A percentile compares a stretch with the other conserved stretches of the same genome.
Conservation (phyloP, 2,888 invertebrate genomes). For the Dastarcus helophoroides region DNA sequence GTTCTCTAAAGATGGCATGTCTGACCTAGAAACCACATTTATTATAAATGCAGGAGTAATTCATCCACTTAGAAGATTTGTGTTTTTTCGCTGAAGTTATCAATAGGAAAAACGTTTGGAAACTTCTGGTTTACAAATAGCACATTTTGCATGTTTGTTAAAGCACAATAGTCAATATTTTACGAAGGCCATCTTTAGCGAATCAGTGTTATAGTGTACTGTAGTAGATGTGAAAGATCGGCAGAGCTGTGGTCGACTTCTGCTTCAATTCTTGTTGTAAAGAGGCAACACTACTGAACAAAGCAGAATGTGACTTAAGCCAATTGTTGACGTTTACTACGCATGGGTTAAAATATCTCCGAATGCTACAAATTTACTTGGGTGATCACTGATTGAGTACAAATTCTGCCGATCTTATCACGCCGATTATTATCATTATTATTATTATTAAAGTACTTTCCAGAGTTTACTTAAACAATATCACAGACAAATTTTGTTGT, state of each 20-base stretch:
- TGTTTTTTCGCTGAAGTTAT: too few relatives aligned
- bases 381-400: conserved; percentile 38
- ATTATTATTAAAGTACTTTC: conserved; percentile 30
- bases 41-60: too few relatives aligned
- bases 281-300: conserved; percentile 1
- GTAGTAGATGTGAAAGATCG: conserved; percentile 32
- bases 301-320: background rate
- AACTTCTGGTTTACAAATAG: too few relatives aligned
- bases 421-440: conserved; percentile 28
- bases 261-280: conserved; percentile 1
- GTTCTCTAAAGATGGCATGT: too few relatives aligned
- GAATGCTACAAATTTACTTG: conserved; percentile 28
- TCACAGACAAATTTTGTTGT: too few relatives aligned
- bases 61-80: too few relatives aligned
- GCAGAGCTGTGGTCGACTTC: conserved; percentile 17
- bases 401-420: conserved; percentile 30
- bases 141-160: too few relatives aligned
- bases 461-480: conserved; percentile 36
- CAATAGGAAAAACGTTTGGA: too few relatives aligned
- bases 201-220: conserved; percentile 40
- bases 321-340: background rate
- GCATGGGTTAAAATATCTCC: background rate
- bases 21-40: too few relatives aligned
- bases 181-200: too few relatives aligned
- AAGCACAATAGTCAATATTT: too few relatives aligned